Conservation (phyloP, 1,140 invertebrate species). For the Drosophila chauvacae region DNA sequence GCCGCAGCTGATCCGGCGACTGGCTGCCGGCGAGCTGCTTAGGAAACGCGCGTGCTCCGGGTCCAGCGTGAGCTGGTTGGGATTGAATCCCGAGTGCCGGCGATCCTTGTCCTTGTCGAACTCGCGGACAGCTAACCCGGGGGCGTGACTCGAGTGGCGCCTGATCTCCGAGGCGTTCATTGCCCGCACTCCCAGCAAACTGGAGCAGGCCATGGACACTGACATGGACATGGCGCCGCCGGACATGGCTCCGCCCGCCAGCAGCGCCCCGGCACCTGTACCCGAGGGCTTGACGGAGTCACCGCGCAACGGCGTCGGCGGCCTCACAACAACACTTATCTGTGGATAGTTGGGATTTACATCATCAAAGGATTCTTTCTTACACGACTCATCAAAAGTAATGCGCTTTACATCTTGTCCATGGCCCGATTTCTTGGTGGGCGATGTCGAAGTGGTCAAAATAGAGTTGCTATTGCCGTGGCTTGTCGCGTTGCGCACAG, state of each 20-base stretch:
- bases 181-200: slow-evolving; percentile 61
- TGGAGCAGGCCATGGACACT: slow-evolving; percentile 54
- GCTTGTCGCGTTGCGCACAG: slow-evolving; percentile 35
- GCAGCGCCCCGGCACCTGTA: slow-evolving; percentile 23
- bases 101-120: slow-evolving; percentile 85
- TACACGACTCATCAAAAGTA: slow-evolving; percentile 85
- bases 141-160: slow-evolving; percentile 83
- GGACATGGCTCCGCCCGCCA: slow-evolving; percentile 21
- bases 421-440: slow-evolving; percentile 75
- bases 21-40: slow-evolving; percentile 90
- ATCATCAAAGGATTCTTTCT: slow-evolving; percentile 85
- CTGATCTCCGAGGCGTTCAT: slow-evolving; percentile 71
- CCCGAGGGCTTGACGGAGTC: slow-evolving; percentile 68
- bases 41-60: slow-evolving; percentile 87
- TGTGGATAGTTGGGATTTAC: slow-evolving; percentile 85
- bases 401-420: slow-evolving; percentile 85
- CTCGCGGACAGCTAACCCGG: slow-evolving; percentile 77
- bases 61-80: slow-evolving; percentile 87
- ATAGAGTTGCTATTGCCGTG: slow-evolving; percentile 39
- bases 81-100: slow-evolving; percentile 86
- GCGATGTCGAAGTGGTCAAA: slow-evolving; percentile 63
- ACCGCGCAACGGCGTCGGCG: slow-evolving; percentile 87
- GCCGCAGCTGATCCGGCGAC: slow-evolving; percentile 91
- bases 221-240: slow-evolving; percentile 44
- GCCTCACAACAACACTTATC: slow-evolving; percentile 89